Conservation (phyloP, 2,113 vertebrate species). For the Sapayoa aenigma region DNA sequence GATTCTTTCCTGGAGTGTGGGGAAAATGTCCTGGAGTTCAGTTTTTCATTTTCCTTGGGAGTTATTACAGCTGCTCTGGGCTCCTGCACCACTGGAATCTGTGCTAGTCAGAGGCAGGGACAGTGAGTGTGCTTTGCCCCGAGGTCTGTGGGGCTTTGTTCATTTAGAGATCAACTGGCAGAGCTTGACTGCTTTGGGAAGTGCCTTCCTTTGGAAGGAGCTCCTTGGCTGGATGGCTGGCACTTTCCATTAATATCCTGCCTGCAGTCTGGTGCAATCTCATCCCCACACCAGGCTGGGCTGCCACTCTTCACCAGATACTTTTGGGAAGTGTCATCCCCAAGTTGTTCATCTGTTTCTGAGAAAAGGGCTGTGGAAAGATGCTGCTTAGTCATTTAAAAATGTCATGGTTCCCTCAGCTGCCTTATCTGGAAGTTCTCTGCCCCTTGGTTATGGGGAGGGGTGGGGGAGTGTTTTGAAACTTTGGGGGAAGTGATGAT, state of each 20-base stretch:
- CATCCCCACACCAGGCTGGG: not conserved
- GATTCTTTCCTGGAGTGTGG: not conserved
- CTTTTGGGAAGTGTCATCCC: not conserved
- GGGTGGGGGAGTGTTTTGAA: not conserved
- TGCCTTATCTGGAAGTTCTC: not conserved
- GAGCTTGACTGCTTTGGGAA: accelerated
- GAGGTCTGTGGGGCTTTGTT: not conserved
- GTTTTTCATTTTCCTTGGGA: not conserved
- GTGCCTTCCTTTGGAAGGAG: not conserved
- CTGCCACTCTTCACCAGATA: not conserved
- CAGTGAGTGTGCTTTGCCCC: accelerated
- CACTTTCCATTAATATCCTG: not conserved
- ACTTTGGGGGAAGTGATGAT: not conserved
- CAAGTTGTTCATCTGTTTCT: not conserved
- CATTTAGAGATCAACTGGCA: not conserved
- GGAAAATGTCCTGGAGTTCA: not conserved
- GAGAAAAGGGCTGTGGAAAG: not conserved
- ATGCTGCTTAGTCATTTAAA: not conserved
- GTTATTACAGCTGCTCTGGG: not conserved
- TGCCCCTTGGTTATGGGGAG: not conserved
- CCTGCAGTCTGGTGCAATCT: not conserved
- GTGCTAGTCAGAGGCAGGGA: not conserved
- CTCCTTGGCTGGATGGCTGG: not conserved
- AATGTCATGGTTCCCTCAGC: not conserved
- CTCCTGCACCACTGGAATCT: not conserved